phyloP scores from a whole-genome alignment of 2,888 invertebrate species.

The Caenorhabditis sinica region DNA sequence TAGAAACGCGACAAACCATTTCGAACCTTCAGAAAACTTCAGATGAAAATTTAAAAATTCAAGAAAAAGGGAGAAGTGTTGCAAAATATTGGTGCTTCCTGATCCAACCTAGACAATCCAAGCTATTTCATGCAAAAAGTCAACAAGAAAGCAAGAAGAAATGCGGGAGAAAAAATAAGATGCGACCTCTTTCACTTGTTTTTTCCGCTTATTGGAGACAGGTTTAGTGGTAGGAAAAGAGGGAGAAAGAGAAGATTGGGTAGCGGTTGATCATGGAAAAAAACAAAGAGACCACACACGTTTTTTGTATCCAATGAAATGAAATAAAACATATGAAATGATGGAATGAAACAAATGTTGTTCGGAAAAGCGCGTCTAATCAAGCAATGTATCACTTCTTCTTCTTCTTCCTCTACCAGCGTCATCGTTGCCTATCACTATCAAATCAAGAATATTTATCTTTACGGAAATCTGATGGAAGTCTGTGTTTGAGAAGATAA shows the following conservation, averaged over 20 bases:
- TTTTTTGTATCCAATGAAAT: conserved; percentile 24
- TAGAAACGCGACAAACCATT: conserved; percentile 21
- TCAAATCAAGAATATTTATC: conserved; percentile 61
- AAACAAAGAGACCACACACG: conserved; percentile 24
- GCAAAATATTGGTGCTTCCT: conserved; percentile 38
- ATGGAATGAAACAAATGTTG: conserved; percentile 47
- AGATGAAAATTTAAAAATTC: neutral
- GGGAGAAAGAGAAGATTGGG: neutral
- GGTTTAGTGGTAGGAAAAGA: conserved; percentile 46
- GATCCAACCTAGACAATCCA: conserved; percentile 26
- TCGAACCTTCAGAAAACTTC: neutral
- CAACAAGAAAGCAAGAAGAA: conserved; percentile 28
- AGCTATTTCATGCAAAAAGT: conserved; percentile 59
- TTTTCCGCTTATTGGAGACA: conserved; percentile 63
- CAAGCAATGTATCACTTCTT: conserved; percentile 49
- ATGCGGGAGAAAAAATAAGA: conserved; percentile 23
- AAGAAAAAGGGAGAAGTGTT: conserved; percentile 3
- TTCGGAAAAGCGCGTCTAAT: conserved; percentile 51
- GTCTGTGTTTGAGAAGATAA: neutral
- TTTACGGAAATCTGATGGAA: conserved; percentile 40
- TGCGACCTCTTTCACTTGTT: conserved; percentile 49
- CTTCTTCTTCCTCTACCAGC: conserved; percentile 4
- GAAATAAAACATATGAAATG: conserved; percentile 24
- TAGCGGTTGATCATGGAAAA: conserved; percentile 26
- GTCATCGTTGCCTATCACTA: conserved; percentile 45